phyloP scores from a whole-genome alignment of 2,797 vertebrate genomes.

The Falco cherrug region DNA sequence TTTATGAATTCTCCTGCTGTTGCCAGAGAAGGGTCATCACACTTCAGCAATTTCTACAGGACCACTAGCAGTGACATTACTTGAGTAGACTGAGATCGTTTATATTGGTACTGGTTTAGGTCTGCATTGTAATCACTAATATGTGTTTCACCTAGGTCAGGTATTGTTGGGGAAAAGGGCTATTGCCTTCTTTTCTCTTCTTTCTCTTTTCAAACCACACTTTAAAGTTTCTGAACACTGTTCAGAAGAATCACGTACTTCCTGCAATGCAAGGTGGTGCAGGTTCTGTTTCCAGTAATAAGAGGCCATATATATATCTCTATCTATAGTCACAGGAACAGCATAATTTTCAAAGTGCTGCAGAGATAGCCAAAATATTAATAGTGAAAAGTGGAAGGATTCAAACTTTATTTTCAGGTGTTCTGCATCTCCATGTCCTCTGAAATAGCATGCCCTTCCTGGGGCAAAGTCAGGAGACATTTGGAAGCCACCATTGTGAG shows the following conservation, averaged over 20 bases:
- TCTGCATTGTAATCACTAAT: neutral
- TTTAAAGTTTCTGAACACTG: neutral
- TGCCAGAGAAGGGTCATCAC: neutral
- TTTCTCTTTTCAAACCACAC: neutral
- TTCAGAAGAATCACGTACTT: neutral
- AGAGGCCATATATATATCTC: neutral
- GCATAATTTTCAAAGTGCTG: neutral
- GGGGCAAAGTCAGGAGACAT: rapidly evolving
- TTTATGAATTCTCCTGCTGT: neutral
- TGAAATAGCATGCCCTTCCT: neutral
- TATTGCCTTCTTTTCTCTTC: neutral
- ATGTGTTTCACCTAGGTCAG: neutral
- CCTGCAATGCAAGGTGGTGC: neutral
- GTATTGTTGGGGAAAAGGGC: neutral
- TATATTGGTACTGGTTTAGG: neutral
- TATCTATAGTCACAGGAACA: neutral
- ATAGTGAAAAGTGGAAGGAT: neutral
- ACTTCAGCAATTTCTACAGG: neutral
- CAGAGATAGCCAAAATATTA: neutral
- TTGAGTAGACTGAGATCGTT: neutral
- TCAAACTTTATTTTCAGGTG: neutral
- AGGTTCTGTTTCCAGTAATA: neutral
- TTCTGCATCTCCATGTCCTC: neutral
- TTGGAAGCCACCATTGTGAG: neutral
- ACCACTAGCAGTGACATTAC: neutral